phyloP scores from a whole-genome alignment of 2,113 vertebrate species.

The Origma solitaria region DNA sequence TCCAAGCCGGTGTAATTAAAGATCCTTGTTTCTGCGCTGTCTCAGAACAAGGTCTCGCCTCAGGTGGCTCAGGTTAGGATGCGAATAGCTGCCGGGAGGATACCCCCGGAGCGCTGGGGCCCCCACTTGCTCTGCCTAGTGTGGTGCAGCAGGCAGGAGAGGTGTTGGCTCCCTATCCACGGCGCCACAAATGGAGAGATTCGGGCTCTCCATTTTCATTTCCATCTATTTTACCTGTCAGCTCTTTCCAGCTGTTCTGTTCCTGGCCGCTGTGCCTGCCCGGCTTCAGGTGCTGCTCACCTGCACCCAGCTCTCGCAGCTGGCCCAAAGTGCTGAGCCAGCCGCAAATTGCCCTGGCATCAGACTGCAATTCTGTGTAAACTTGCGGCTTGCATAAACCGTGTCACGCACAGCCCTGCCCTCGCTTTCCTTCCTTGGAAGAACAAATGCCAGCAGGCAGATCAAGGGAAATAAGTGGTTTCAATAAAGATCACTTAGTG shows the following conservation, averaged over 20 bases:
- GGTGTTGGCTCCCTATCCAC: accelerated
- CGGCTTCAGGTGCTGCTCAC: background rate
- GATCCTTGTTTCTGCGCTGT: background rate
- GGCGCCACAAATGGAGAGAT: accelerated
- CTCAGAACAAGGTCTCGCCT: accelerated
- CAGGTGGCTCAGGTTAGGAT: accelerated
- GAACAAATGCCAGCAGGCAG: background rate
- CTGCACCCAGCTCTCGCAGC: background rate
- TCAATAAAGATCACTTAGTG: background rate
- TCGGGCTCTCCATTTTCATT: accelerated
- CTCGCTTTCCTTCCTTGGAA: background rate
- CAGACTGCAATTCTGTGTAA: background rate
- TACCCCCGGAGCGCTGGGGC: accelerated
- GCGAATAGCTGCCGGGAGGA: accelerated
- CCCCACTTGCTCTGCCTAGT: accelerated
- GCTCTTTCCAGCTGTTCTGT: background rate
- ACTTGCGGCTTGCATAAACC: background rate
- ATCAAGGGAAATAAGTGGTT: background rate
- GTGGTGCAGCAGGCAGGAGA: accelerated
- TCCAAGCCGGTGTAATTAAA: background rate
- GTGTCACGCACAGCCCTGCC: background rate
- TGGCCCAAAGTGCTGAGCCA: background rate
- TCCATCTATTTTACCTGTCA: background rate
- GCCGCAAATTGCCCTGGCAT: background rate
- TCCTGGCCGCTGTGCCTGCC: background rate